Conservation (phyloP, 2,113 vertebrate species). For the Sylvietta virens region DNA sequence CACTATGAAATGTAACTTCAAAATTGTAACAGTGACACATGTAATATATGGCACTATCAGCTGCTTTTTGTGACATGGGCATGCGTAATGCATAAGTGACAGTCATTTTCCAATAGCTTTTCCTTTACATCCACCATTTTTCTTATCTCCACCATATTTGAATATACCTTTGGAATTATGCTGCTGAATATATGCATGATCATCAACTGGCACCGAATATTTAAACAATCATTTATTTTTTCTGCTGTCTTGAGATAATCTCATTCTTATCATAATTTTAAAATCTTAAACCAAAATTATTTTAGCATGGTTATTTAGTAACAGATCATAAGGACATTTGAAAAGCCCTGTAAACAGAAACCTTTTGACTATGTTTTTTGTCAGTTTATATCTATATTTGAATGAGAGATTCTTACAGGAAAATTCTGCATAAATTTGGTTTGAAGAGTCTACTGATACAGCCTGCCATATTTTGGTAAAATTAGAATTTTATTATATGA, state of each 20-base stretch:
- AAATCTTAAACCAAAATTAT: background rate
- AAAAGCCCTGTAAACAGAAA: background rate
- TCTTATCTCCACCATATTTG: background rate
- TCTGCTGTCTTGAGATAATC: background rate
- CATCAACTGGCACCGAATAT: background rate
- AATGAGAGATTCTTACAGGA: background rate
- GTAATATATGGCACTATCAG: background rate
- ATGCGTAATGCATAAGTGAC: background rate
- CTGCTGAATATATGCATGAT: background rate
- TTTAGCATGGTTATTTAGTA: background rate
- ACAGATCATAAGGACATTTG: background rate
- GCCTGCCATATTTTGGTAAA: background rate
- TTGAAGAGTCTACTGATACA: background rate
- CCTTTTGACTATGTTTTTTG: background rate
- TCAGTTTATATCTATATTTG: background rate
- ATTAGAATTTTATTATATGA: background rate
- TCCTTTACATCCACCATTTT: background rate
- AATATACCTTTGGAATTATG: background rate
- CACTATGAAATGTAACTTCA: background rate
- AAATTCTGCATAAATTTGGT: background rate
- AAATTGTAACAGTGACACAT: background rate
- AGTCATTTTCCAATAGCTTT: background rate
- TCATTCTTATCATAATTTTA: background rate
- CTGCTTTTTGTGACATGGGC: background rate
- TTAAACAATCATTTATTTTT: background rate